Percentiles rank a stretch among this genome's conserved stretches.
These are phyloP conservation scores for Serilophus lunatus DNA, from an alignment of 2,113 vertebrate genomes.

Conservation along the genomic window DNA sequence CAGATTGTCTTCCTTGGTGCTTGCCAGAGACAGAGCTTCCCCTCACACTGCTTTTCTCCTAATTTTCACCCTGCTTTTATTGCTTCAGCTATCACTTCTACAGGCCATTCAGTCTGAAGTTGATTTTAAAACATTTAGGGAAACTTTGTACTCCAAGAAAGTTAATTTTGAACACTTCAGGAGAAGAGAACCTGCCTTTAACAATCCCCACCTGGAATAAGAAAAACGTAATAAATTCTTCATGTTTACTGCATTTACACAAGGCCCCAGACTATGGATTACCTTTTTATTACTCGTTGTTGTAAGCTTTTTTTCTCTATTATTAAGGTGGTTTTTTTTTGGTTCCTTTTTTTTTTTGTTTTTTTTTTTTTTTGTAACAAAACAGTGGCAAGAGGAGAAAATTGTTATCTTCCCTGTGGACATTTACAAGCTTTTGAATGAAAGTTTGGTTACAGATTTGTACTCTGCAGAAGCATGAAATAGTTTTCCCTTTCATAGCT, in stretches of 20 bases:
- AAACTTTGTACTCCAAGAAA: conserved; percentile 22
- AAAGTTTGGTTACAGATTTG: conserved; percentile 65
- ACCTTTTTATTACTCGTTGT: conserved; percentile 76
- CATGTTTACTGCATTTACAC: conserved; percentile 65
- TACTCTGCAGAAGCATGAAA: conserved; percentile 54
- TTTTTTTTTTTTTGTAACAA: conserved; percentile 54
- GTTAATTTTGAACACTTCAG: conserved; percentile 39
- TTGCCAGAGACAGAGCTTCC: background rate
- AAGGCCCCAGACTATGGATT: conserved; percentile 70
- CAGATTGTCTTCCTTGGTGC: background rate
- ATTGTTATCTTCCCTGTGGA: conserved; percentile 74
- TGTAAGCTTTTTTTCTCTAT: conserved; percentile 58
- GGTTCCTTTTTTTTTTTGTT: no score
- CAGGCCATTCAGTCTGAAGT: background rate
- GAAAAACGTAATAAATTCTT: conserved; percentile 68
- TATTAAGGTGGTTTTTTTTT: no score
- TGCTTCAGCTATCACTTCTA: background rate
- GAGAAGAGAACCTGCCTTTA: conserved; percentile 25
- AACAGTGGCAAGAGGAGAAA: conserved; percentile 67
- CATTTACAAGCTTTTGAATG: conserved; percentile 62
- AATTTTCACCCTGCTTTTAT: background rate
- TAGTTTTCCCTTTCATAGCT: conserved; percentile 36
- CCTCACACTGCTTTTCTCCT: background rate
- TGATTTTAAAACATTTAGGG: background rate
- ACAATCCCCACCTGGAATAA: conserved; percentile 65